These are phyloP conservation scores for Entomobrya proxima DNA, from an alignment of 2,888 invertebrate species.

Conservation along the genomic window DNA sequence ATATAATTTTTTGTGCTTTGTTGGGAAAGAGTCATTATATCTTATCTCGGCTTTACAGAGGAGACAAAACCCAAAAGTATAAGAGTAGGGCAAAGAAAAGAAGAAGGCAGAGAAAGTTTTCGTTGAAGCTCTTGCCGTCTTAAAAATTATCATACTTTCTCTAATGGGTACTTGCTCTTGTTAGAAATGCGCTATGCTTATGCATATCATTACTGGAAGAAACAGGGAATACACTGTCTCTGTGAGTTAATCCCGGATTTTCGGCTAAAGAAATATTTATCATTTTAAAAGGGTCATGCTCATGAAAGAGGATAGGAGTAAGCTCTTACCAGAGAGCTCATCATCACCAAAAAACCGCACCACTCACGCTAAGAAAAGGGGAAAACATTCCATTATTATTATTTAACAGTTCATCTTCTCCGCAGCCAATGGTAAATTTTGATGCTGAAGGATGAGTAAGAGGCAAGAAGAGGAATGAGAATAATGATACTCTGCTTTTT, in stretches of 20 bases:
- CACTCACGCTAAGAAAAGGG: no score
- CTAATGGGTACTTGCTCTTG: background rate
- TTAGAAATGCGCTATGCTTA: no score
- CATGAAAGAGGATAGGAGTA: background rate
- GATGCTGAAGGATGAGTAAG: no score
- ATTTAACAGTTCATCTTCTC: background rate
- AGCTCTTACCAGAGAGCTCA: background rate
- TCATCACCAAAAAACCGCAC: background rate
- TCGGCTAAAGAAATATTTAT: constrained; percentile 8
- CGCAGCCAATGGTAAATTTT: background rate
- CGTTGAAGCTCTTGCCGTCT: background rate
- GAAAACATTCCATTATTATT: background rate
- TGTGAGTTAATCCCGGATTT: background rate
- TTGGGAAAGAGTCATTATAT: background rate
- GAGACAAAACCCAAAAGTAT: background rate
- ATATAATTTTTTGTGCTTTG: background rate
- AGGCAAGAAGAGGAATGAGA: background rate
- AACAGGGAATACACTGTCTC: no score
- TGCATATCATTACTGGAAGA: constrained; percentile 14
- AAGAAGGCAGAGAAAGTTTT: constrained; percentile 2
- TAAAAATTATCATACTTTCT: constrained; percentile 10
- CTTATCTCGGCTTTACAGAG: constrained; percentile 5
- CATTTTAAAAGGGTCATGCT: background rate
- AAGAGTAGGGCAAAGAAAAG: background rate
- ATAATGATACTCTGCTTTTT: background rate